Evolutionary conservation across 2,113 vertebrate species (phyloP), one percentile per base, ranked within the genome.

Genomic region (Brachirus orientalis): DNA sequence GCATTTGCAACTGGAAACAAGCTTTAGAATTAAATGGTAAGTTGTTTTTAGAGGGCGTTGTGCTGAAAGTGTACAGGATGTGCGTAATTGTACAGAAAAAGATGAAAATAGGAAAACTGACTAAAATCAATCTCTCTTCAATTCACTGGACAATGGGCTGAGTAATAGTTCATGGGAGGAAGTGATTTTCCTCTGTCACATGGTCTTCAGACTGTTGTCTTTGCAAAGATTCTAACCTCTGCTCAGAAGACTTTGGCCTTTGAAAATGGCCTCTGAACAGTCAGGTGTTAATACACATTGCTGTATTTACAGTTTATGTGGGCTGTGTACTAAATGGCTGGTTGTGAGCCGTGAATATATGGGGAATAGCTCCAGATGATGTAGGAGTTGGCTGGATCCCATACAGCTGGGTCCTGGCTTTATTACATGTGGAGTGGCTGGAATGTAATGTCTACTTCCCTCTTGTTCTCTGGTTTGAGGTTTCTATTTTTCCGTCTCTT

Each of bases 321-420:
- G 45, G 45, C 51, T 73, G 70, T 66, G 19, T 40, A 36, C 58
- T 35, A 36, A 10, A 41, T 19, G 55, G 47, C 53, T 69, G 10
- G 2, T 44, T 83, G 80, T 79, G 55, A 57, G 76, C 46, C 69
- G 72, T 56, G 69, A 75, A 69, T 61, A 45, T 51, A 53, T 36
- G 70, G 70, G 86, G 67, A 64, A 22, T 20, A 7, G 18, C 47
- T 73, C 73, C 71, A 79, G 77, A 82, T 82, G 83, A 89, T 87
- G 85, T 72, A 69, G 86, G 79, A 79, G 61, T 85, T 85, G 86
- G 72, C 81, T 28, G 73, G 52, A 50, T 73, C 55, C 16, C 22
- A 57, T 79, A 75, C 83, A 86, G 89, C 85, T 86, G 83, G 75
- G 61, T 53, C 64, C 51, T 75, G 71, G 80, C 79, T 87, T 61